Base-by-base conservation (phyloP, 2,888 invertebrate species). In the Apocheima hispidaria region DNA sequence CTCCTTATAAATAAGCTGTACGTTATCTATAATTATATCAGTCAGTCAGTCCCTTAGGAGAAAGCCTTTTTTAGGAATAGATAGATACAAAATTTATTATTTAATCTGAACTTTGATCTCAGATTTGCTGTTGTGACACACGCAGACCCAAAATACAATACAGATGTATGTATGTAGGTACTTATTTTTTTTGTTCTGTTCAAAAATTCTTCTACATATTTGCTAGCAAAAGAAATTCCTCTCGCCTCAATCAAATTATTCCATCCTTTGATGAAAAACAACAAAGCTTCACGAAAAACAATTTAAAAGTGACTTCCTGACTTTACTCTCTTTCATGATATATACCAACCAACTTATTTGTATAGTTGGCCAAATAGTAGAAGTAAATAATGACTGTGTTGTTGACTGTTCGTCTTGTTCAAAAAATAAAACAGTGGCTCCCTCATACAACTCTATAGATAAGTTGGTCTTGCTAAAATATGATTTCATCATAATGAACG, bases 401-500 rank as follows among this genome's bases (percentile, higher is more conserved):
- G 21, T 14, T 5, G 7, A 3, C 21, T 14, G 28, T 16, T 4
- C 4, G 20, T 44, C 16, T 28, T 28, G 16, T 44, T 44, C 12
- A 4, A 10, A 44, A 44, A 16, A 10, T 16, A n/a, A 12, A 23
- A 9, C 10, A 14, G 44, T 44, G 26, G 26, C 9, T 26, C 44
- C 46, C 30, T 30, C 20, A 18, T 33, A 6, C 30, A 33, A 46
- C 18, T 46, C 9, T 3, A 23, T 12, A 14, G 1, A 28, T 16
- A 44, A 26, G 20, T 16, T 30, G 18, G 46, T 20, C 2, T 7
- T 5, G 20, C 21, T 20, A 55, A 36, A 30, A 33, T 51, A 52
- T 40, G 30, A 44, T 61, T 56, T 48, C 52, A 21, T 56, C 30
- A 55, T 43, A 54, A 54, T 49, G 30, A 60, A 43, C 44, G 38